A percentile compares a stretch with the other conserved stretches of the same genome.
Conservation (phyloP, 2,888 invertebrate species). For the Euzophera pinguis region DNA sequence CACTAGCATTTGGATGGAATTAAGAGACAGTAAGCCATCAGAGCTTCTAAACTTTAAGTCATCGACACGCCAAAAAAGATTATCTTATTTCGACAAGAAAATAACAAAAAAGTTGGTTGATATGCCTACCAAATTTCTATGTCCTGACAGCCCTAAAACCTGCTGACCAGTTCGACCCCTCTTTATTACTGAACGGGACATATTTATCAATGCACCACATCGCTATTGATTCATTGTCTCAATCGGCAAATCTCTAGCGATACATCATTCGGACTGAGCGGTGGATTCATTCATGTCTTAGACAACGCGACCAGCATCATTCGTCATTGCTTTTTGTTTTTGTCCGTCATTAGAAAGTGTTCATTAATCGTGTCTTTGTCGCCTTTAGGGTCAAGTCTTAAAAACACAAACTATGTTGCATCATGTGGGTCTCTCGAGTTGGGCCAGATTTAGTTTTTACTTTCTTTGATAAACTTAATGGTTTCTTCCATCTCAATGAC, state of each 20-base stretch:
- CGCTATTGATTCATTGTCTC: conserved; percentile 59
- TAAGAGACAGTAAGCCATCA: too few relatives aligned
- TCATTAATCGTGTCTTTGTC: conserved; percentile 36
- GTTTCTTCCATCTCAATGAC: too few relatives aligned
- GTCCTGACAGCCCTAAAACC: background rate
- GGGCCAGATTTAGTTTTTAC: too few relatives aligned
- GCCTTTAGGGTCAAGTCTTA: conserved; percentile 2
- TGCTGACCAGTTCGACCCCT: conserved; percentile 24
- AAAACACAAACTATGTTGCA: too few relatives aligned
- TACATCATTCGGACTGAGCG: conserved; percentile 29
- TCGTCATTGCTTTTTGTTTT: conserved; percentile 31
- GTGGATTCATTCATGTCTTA: conserved; percentile 40
- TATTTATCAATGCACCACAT: conserved; percentile 53
- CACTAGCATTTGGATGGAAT: too few relatives aligned
- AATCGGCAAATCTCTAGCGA: conserved; percentile 35
- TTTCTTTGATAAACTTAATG: too few relatives aligned
- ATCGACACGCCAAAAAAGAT: too few relatives aligned
- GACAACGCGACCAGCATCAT: conserved; percentile 25
- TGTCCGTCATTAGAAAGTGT: conserved; percentile 5
- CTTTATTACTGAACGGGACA: conserved; percentile 54
- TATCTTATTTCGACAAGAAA: background rate
- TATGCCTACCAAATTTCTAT: background rate
- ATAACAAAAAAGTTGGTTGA: background rate
- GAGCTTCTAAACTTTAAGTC: too few relatives aligned
- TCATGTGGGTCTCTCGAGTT: too few relatives aligned